Conservation (phyloP, 2,888 invertebrate genomes). For the Lobophora halterata region DNA sequence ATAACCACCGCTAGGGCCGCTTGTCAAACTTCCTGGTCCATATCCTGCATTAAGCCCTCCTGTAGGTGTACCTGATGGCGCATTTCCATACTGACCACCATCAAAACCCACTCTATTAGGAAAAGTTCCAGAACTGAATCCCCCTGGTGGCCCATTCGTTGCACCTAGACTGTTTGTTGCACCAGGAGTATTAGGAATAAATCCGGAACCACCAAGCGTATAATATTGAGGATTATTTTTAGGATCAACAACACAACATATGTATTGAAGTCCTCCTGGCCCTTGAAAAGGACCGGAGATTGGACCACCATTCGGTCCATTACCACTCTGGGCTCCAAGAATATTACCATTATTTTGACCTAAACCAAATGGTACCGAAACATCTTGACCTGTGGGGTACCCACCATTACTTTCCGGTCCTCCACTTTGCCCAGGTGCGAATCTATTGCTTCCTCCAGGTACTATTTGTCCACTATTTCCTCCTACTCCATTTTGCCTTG, state of each 20-base stretch:
- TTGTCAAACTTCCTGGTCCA: not conserved
- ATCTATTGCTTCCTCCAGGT: not conserved
- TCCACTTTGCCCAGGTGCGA: conserved; percentile 12
- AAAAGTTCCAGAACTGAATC: not conserved
- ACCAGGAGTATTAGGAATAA: conserved; percentile 6
- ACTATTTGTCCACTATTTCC: too few relatives aligned
- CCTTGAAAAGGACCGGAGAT: conserved; percentile 40
- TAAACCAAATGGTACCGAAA: too few relatives aligned
- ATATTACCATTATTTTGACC: conserved; percentile 5
- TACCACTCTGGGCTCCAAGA: conserved; percentile 10
- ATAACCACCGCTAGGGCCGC: conserved; percentile 1
- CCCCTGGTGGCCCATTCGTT: not conserved
- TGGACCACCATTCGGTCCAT: conserved; percentile 13
- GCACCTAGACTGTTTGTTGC: conserved; percentile 6
- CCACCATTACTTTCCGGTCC: too few relatives aligned
- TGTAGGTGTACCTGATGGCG: not conserved
- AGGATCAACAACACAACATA: conserved; percentile 45
- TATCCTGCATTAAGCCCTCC: conserved; percentile 2
- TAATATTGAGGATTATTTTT: conserved; percentile 35
- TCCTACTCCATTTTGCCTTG: too few relatives aligned
- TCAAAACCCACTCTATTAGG: not conserved
- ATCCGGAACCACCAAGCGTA: conserved; percentile 20
- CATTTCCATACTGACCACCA: not conserved
- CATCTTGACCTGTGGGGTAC: too few relatives aligned
- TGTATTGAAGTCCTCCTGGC: conserved; percentile 43